These are phyloP conservation scores for Alloscopus bannaensis DNA, from an alignment of 2,888 invertebrate species.

Conservation along the genomic window DNA sequence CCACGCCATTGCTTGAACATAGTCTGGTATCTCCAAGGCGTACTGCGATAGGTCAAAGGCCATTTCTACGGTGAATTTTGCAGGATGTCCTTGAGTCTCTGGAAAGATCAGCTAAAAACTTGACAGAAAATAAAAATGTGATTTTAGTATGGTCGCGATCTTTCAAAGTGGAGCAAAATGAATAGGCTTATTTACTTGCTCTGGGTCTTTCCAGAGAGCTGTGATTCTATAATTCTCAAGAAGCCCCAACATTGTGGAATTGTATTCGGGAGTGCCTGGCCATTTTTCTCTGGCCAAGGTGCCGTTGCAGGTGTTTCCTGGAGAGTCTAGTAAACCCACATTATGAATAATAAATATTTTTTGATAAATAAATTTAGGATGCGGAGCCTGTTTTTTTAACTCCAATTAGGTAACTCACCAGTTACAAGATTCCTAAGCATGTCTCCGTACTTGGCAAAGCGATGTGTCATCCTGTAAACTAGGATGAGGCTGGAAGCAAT, in stretches of 20 bases:
- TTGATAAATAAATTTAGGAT: neutral
- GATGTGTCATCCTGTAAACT: slow-evolving; percentile 1
- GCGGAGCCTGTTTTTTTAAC: neutral
- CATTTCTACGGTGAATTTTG: neutral
- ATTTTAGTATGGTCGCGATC: neutral
- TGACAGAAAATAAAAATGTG: neutral
- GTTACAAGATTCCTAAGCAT: neutral
- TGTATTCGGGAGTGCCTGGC: neutral
- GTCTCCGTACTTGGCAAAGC: neutral
- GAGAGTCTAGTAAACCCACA: neutral
- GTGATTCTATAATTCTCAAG: neutral
- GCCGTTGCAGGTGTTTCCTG: neutral
- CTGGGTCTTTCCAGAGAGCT: neutral
- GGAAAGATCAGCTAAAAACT: neutral
- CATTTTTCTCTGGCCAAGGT: neutral
- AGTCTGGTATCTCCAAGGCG: neutral
- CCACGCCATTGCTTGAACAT: slow-evolving; percentile 4
- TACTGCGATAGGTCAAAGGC: neutral
- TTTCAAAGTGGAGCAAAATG: neutral
- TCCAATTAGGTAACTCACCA: too few relatives aligned
- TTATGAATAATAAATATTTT: neutral
- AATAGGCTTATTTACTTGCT: neutral
- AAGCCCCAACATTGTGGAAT: neutral
- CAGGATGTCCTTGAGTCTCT: neutral
- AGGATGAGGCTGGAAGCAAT: neutral